Conservation (phyloP, 2,888 invertebrate genomes). For the Miltochrista miniata region DNA sequence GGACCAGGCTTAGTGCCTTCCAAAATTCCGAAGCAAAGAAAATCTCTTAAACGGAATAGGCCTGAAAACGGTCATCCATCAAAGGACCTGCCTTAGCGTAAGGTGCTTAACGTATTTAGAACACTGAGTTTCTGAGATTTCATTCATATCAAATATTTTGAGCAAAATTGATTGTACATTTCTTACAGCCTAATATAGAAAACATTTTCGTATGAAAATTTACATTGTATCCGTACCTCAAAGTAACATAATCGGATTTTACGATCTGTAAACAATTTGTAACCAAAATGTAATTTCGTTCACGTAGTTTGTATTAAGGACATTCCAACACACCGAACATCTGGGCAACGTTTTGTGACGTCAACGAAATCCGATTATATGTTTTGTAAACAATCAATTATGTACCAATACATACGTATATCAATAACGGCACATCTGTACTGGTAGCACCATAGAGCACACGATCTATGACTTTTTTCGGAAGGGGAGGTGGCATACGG, state of each 20-base stretch:
- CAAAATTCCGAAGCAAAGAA: too few species aligned
- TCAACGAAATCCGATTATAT: background rate
- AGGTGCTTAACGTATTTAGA: too few species aligned
- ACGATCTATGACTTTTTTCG: background rate
- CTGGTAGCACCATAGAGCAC: background rate
- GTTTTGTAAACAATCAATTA: slow-evolving; percentile 5
- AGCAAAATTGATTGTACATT: too few species aligned
- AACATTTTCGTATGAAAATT: background rate
- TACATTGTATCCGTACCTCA: background rate
- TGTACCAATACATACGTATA: slow-evolving; percentile 4
- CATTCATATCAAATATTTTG: too few species aligned
- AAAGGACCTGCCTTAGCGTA: too few species aligned
- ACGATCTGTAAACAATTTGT: background rate
- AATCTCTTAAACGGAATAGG: too few species aligned
- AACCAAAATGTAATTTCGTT: background rate
- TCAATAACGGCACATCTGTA: slow-evolving; percentile 4
- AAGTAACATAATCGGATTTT: background rate
- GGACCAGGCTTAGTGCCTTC: too few species aligned
- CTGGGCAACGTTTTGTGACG: background rate
- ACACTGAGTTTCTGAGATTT: too few species aligned
- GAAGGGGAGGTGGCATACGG: too few species aligned
- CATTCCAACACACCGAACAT: background rate
- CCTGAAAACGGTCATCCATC: too few species aligned
- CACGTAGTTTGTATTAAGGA: background rate
- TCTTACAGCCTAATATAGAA: background rate